Evolutionary conservation across 2,888 invertebrate genomes (phyloP).

Genomic region (Xiphydria camelus): DNA sequence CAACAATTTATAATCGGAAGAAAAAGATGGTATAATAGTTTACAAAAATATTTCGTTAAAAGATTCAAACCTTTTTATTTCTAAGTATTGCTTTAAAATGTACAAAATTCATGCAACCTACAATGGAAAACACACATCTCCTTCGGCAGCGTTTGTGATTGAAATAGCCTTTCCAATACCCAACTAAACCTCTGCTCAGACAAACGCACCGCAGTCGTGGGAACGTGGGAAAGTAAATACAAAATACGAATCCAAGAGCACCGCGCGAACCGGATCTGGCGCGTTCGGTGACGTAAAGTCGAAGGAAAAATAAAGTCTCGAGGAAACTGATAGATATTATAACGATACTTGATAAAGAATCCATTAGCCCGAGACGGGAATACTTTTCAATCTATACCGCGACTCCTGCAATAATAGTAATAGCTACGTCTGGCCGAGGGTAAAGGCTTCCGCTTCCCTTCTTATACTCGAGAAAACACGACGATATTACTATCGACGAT

Average conservation of each 20-base stretch:
- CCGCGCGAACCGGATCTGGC: too few relatives aligned
- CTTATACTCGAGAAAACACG: constrained; percentile 13
- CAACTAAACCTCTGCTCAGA: constrained; percentile 75
- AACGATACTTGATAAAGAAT: too few relatives aligned
- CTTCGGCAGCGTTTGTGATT: constrained; percentile 77
- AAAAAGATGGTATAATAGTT: constrained; percentile 20
- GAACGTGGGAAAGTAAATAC: too few relatives aligned
- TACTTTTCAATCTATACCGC: too few relatives aligned
- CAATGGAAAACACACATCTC: constrained; percentile 50
- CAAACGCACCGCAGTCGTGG: constrained; percentile 67
- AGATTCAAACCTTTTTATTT: constrained; percentile 24
- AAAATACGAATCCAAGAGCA: too few relatives aligned
- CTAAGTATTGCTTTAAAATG: constrained; percentile 28
- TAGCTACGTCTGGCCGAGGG: not conserved
- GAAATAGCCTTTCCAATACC: constrained; percentile 81
- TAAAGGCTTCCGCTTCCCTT: constrained; percentile 13
- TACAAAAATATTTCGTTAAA: constrained; percentile 12
- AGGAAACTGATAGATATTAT: too few relatives aligned
- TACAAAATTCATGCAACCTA: constrained; percentile 25
- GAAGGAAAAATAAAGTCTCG: too few relatives aligned
- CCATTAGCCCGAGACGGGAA: too few relatives aligned
- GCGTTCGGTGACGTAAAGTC: too few relatives aligned
- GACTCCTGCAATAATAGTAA: not conserved
- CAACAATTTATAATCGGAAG: constrained; percentile 19
- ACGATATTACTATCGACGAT: constrained; percentile 20